Evolutionary conservation across 1,140 invertebrate genomes (phyloP), one percentile per base, ranked within the genome.

Genomic region (honey bee (Apis mellifera)): DNA sequence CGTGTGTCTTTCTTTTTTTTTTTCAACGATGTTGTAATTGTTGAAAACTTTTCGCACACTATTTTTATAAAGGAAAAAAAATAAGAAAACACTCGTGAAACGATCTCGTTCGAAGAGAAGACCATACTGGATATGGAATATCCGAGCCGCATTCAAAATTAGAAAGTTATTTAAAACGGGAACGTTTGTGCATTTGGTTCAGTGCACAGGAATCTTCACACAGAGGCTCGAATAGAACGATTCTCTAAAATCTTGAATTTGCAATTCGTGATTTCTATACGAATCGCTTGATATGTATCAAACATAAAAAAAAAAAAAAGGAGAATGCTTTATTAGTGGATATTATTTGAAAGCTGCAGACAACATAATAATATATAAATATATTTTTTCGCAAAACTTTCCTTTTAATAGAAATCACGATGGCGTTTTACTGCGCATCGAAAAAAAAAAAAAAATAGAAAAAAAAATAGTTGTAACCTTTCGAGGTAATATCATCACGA

Each of bases 91-190:
- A 4, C 3, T 42, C 32, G 32, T 42, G 26, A 32, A 32, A 32
- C 4, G 32, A 42, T 42, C 32, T 42, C 32, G 5, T 42, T 42
- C 7, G 5, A 69, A 59, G 15, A 2, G 54, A 68, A 26, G 42
- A 42, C 8, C 8, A 76, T 48, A 23, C 19, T 59, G 59, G 9
- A 21, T 7, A 21, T 19, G 4, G 12, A 54, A 50, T 42, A 81
- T 66, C 54, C 54, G 21, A 52, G n/a, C 19, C 66, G 50, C 60
- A 76, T 60, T 82, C 64, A 76, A 82, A 82, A 82, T 82, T 82
- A 82, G 79, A 82, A 82, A 82, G 79, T 82, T 82, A 82, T 76
- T 75, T 75, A 76, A 82, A 82, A 82, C 79, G 79, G 55, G 79
- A 82, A 82, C 79, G 73, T 75, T 82, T 82, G 64, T 82, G 79